These are phyloP conservation scores for Discoglossus pictus DNA, from an alignment of 2,797 vertebrate species.

Conservation along the genomic window DNA sequence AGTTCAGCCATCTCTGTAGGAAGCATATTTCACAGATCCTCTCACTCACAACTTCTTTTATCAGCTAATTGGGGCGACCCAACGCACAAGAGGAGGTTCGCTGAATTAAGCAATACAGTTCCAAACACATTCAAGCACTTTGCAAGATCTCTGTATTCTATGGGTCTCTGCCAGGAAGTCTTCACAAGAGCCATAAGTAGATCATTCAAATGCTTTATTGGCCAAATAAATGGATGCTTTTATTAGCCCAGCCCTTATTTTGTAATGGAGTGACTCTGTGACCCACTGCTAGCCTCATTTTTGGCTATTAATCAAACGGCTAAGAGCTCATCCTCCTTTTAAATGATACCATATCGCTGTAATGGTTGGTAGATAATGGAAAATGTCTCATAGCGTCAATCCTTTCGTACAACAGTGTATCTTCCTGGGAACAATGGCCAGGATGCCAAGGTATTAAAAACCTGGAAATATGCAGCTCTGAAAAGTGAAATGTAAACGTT, in stretches of 20 bases:
- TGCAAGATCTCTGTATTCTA: conserved; percentile 44
- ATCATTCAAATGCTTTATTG: conserved; percentile 78
- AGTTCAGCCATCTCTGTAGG: no score
- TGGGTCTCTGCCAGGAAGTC: conserved; percentile 59
- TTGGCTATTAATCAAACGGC: conserved; percentile 77
- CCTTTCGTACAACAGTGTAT: conserved; percentile 68
- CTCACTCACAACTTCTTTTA: no score
- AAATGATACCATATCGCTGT: conserved; percentile 80
- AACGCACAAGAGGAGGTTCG: no score
- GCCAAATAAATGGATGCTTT: conserved; percentile 78
- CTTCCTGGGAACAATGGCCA: conserved; percentile 68
- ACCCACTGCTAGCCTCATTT: conserved; percentile 74
- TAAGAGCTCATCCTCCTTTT: conserved; percentile 80
- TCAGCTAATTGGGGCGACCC: no score
- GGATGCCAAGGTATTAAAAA: conserved; percentile 65
- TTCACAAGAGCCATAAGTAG: conserved; percentile 65
- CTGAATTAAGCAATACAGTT: background rate
- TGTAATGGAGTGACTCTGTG: conserved; percentile 78
- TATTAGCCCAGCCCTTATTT: conserved; percentile 74
- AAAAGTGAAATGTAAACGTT: conserved; percentile 66
- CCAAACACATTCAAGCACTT: background rate
- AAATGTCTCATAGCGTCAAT: conserved; percentile 75
- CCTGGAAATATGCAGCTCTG: conserved; percentile 58
- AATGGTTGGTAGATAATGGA: conserved; percentile 75
- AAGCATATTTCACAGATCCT: no score